These are phyloP conservation scores for Scaptomyza cyrtandrae DNA, from an alignment of 2,888 invertebrate genomes.

Conservation along the genomic window DNA sequence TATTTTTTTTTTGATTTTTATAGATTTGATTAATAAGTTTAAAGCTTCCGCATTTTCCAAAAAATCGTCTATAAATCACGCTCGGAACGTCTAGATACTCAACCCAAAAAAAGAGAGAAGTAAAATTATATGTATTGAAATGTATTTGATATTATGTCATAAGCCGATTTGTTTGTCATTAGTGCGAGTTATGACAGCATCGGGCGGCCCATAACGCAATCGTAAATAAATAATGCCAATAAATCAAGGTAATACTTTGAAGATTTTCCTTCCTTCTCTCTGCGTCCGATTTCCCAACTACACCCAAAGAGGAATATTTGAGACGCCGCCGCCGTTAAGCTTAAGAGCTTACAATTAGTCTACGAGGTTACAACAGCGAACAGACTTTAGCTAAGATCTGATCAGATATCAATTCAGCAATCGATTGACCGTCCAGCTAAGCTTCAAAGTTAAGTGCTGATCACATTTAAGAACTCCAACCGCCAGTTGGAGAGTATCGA, in stretches of 20 bases:
- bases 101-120: not conserved
- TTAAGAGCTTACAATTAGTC: constrained; percentile 58
- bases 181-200: constrained; percentile 54
- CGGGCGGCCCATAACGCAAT: constrained; percentile 24
- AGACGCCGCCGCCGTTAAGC: not conserved
- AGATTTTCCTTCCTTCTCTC: constrained; percentile 20
- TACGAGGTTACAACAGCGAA: too few relatives aligned
- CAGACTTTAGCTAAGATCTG: constrained; percentile 14
- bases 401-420: constrained; percentile 24
- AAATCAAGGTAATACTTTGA: constrained; percentile 66
- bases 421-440: constrained; percentile 17
- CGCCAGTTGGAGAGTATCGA: not conserved
- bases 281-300: not conserved
- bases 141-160: constrained; percentile 66
- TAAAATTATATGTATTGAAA: constrained; percentile 6
- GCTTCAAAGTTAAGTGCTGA: not conserved
- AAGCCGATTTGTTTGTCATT: constrained; percentile 75
- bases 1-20: constrained; percentile 46
- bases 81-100: constrained; percentile 20
- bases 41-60: constrained; percentile 58
- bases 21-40: constrained; percentile 62
- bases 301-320: not conserved
- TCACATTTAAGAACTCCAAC: not conserved
- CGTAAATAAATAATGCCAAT: constrained; percentile 68
- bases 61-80: constrained; percentile 62